A percentile compares a stretch with the other conserved stretches of the same genome.
Evolutionary conservation across 2,888 invertebrate genomes (phyloP).

Genomic region (Rotaria sp.): DNA sequence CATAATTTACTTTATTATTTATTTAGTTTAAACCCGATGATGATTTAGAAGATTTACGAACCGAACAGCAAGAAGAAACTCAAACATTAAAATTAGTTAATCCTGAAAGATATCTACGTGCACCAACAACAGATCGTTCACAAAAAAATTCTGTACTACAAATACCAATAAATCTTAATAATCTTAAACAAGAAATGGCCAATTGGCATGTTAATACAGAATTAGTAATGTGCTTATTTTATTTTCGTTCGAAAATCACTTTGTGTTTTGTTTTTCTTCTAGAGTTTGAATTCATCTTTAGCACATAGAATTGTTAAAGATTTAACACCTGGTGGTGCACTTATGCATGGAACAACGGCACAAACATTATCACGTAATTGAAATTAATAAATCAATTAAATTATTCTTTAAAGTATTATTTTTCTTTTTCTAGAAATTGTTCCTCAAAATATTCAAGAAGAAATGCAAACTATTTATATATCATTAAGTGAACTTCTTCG

Average conservation of each 20-base stretch:
- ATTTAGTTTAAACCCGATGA: constrained; percentile 17
- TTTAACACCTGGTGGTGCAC: neutral
- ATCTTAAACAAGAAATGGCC: neutral
- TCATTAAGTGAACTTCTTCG: constrained; percentile 36
- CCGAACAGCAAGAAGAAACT: neutral
- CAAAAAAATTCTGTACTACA: neutral
- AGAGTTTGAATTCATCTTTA: neutral
- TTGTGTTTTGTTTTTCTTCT: neutral
- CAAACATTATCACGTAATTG: constrained; percentile 23
- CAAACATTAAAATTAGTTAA: constrained; percentile 17
- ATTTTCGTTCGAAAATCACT: neutral
- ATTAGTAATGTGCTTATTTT: neutral
- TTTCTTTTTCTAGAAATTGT: neutral
- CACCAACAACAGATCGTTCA: neutral
- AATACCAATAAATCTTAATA: neutral
- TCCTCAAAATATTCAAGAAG: constrained; percentile 37
- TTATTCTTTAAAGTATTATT: neutral
- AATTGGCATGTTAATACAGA: constrained; percentile 12
- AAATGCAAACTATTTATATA: constrained; percentile 37
- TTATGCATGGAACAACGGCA: constrained; percentile 9
- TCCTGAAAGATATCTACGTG: constrained; percentile 14
- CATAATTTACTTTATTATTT: neutral
- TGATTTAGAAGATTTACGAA: constrained; percentile 14
- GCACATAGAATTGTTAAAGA: constrained; percentile 12
- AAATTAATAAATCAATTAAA: neutral